phyloP scores from a whole-genome alignment of 2,113 vertebrate genomes.

The Cinclus mexicanus region DNA sequence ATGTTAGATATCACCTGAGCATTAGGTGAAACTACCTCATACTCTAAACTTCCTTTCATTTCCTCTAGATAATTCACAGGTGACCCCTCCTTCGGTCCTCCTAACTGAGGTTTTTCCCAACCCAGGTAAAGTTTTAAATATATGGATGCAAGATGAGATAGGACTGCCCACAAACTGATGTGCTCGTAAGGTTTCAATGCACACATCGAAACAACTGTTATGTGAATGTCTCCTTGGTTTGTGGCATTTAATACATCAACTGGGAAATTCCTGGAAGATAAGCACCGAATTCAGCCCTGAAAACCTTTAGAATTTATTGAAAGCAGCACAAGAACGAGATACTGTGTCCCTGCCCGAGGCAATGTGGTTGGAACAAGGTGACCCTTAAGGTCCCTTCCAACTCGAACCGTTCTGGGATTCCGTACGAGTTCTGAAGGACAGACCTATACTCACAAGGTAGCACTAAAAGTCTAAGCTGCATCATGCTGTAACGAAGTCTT shows the following conservation, averaged over 20 bases:
- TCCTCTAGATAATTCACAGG: neutral
- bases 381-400: neutral
- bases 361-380: neutral
- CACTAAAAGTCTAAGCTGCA: neutral
- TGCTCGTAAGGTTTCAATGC: neutral
- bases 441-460: neutral
- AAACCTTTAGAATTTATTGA: neutral
- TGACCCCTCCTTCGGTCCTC: neutral
- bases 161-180: neutral
- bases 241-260: neutral
- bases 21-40: neutral
- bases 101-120: neutral
- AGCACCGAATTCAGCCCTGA: neutral
- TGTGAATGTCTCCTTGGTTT: neutral
- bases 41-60: neutral
- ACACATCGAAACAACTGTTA: neutral
- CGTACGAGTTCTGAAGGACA: neutral
- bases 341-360: neutral
- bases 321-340: neutral
- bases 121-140: neutral
- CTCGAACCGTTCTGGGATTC: neutral
- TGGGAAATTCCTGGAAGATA: neutral
- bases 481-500: accelerated
- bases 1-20: neutral
- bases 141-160: neutral